These are phyloP conservation scores for Eilema sororculum DNA, from an alignment of 2,888 invertebrate species.

Conservation along the genomic window DNA sequence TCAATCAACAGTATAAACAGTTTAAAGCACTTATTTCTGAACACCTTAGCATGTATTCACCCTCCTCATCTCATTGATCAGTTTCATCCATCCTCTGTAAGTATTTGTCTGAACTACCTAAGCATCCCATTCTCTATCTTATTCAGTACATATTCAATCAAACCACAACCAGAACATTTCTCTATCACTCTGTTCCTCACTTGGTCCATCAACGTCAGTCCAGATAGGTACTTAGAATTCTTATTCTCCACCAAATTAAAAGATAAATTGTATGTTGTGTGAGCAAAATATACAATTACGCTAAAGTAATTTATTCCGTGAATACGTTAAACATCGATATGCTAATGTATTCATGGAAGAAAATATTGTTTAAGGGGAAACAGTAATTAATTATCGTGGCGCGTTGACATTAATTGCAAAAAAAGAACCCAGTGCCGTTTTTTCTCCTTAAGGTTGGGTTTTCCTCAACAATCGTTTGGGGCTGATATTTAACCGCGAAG, in stretches of 20 bases:
- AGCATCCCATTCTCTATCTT: neutral
- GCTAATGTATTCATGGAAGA: conserved; percentile 24
- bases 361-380: conserved; percentile 26
- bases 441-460: conserved; percentile 1
- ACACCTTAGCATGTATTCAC: neutral
- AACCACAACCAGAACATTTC: neutral
- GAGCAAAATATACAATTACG: neutral
- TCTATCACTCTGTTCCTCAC: neutral
- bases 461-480: too few species aligned
- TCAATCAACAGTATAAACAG: too few species aligned
- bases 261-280: neutral
- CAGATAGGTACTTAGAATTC: neutral
- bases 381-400: conserved; percentile 20
- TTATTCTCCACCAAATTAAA: neutral
- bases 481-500: too few species aligned
- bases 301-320: conserved; percentile 11
- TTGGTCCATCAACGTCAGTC: neutral
- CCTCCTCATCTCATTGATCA: neutral
- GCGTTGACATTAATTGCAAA: conserved; percentile 20
- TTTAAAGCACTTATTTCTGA: too few species aligned
- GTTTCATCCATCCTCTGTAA: neutral
- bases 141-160: neutral
- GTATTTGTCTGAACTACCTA: neutral
- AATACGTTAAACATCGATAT: conserved; percentile 18
- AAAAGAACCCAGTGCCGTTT: neutral